phyloP scores from a whole-genome alignment of 2,113 vertebrate species.

The Thunnus thynnus region DNA sequence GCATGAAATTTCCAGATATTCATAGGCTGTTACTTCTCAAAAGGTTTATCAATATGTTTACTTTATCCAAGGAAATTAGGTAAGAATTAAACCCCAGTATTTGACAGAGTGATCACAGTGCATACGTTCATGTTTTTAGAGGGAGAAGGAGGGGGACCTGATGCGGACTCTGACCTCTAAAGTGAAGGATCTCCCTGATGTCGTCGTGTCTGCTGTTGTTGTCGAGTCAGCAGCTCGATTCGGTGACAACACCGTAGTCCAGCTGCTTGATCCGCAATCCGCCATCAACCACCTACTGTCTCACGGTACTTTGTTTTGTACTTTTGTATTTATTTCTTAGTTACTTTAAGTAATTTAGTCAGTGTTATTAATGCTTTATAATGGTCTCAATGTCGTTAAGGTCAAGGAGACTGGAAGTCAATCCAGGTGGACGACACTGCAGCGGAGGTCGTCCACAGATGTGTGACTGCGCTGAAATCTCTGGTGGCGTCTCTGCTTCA shows the following conservation, averaged over 20 bases:
- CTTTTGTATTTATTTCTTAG: rapidly evolving
- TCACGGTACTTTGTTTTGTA: conserved; percentile 42
- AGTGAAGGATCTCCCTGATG: conserved; percentile 5
- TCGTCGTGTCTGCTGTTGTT: conserved; percentile 73
- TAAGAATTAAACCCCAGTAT: too few relatives aligned
- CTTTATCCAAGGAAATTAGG: too few relatives aligned
- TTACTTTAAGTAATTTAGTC: neutral
- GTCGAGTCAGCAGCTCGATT: conserved; percentile 70
- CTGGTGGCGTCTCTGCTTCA: conserved; percentile 71
- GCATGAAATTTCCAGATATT: too few relatives aligned
- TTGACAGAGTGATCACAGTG: neutral
- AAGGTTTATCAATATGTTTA: too few relatives aligned
- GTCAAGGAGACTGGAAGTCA: conserved; percentile 70
- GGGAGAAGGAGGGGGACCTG: conserved; percentile 72
- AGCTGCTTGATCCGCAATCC: conserved; percentile 77
- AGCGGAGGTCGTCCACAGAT: conserved; percentile 47
- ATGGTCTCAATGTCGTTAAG: neutral
- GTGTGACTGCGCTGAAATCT: conserved; percentile 34
- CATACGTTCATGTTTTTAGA: conserved; percentile 46
- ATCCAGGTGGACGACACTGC: conserved; percentile 73
- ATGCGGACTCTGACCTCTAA: conserved; percentile 44
- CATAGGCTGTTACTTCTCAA: too few relatives aligned
- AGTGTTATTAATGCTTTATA: rapidly evolving
- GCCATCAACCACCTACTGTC: conserved; percentile 73
- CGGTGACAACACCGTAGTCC: conserved; percentile 33